Percentiles rank a stretch among this genome's conserved stretches.
These are phyloP conservation scores for Leucoraja ocellata DNA, from an alignment of 2,797 vertebrate species.

Conservation along the genomic window DNA sequence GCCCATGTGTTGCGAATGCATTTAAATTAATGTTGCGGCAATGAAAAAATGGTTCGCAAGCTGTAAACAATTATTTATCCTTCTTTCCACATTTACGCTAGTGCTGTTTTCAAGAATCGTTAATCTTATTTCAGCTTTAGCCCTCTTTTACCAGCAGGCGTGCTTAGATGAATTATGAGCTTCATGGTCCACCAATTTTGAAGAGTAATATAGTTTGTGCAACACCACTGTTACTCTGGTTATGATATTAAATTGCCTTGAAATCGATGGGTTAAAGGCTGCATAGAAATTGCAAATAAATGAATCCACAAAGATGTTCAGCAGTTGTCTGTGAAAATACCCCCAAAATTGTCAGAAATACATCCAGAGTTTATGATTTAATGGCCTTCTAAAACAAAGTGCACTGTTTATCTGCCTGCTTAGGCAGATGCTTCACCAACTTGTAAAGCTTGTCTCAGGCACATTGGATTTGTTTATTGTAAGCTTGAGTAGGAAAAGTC, in stretches of 20 bases:
- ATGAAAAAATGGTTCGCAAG: no score
- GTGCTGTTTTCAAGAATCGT: not conserved
- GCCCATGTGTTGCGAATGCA: not conserved
- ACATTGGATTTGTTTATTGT: not conserved
- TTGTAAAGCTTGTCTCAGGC: not conserved
- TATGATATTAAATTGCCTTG: not conserved
- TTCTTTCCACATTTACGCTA: not conserved
- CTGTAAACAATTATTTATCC: not conserved
- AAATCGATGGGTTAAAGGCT: not conserved
- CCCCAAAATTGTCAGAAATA: not conserved
- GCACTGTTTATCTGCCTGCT: not conserved
- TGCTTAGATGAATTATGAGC: not conserved
- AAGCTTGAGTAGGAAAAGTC: not conserved
- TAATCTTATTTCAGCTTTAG: no score
- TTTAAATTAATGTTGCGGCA: not conserved
- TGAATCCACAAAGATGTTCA: not conserved
- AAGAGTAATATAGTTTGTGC: not conserved
- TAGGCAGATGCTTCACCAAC: not conserved
- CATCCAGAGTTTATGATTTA: not conserved
- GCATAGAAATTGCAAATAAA: not conserved
- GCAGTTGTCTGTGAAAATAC: not conserved
- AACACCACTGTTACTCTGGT: not conserved
- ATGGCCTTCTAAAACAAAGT: not conserved
- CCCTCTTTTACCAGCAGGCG: not conserved
- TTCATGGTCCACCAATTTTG: not conserved